Evolutionary conservation across 2,888 invertebrate species (phyloP), one percentile per base, ranked within the genome.

Genomic region (Apamea monoglypha): DNA sequence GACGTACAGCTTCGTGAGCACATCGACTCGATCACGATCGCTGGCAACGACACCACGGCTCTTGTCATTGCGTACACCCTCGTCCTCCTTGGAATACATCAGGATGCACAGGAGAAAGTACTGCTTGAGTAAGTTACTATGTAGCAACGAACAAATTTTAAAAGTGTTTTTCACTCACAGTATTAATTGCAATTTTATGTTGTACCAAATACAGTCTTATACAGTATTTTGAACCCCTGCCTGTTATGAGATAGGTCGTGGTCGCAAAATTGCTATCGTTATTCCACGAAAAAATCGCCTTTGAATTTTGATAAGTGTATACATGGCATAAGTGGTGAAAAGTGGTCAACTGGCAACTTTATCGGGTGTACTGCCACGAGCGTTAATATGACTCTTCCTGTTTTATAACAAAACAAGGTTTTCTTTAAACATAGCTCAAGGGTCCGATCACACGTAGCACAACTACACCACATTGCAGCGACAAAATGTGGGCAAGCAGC

Each of bases 11-110:
- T 97, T 2, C 92, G 97, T 32, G 97, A 97, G 85, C 97, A 97
- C 92, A 97, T 97, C 10, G 97, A 97, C 89, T 97, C 97, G 0
- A 97, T 97, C 90, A 97, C 97, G 81, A 96, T 97, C 56, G 97
- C 97, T 32, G 97, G 97, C 78, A 96, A 97, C 87, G 96, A 97
- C 88, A 97, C 97, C 64, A 97, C 97, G 1, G 95, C 97, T 1
- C 93, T 96, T 1, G 96, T 96, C 67, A 96, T 96, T 71, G 94
- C 96, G 1, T 97, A 96, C 90, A 94, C 96, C 2, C 90, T 97
- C 40, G 94, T 96, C 56, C 92, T 97, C 59, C 92, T 97, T 1
- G 97, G 97, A 4, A 93, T 92, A 18, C 94, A 97, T 85, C 94
- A 94, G 67, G 93, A 96, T 59, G 94, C 82, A 21, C 96, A 96